Conservation (phyloP, 2,113 vertebrate genomes). For the Nerophis lumbriciformis region DNA sequence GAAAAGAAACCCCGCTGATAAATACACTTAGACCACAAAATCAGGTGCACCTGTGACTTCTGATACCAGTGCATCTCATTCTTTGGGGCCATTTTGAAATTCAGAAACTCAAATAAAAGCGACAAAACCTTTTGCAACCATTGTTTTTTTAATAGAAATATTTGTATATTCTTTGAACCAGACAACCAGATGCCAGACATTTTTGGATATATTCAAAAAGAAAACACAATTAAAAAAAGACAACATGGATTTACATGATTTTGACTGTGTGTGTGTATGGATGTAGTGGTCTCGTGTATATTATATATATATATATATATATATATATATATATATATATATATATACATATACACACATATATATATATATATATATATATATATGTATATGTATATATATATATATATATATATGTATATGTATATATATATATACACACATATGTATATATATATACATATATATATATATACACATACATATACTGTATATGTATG, state of each 20-base stretch:
- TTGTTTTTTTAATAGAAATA: slow-evolving; percentile 77
- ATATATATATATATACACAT: slow-evolving; percentile 6
- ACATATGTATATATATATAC: not conserved
- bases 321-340: no score
- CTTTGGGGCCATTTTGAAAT: no score
- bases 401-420: no score
- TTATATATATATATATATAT: slow-evolving; percentile 9
- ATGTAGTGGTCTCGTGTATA: slow-evolving; percentile 80
- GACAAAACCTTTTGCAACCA: slow-evolving; percentile 60
- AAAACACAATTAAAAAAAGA: slow-evolving; percentile 45
- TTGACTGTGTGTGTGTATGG: slow-evolving; percentile 63
- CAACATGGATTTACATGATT: slow-evolving; percentile 74
- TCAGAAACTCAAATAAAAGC: not conserved
- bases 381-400: no score
- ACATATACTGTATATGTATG: no score
- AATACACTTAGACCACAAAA: no score
- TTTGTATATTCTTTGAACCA: slow-evolving; percentile 77
- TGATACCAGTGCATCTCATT: no score
- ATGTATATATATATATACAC: slow-evolving; percentile 22
- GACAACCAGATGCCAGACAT: slow-evolving; percentile 76
- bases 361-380: slow-evolving; percentile 14
- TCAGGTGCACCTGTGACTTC: no score
- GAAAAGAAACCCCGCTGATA: no score
- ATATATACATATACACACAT: slow-evolving; percentile 23
- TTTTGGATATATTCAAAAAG: slow-evolving; percentile 73